These are phyloP conservation scores for Tragopan temminckii DNA, from an alignment of 2,797 vertebrate genomes.

Conservation along the genomic window DNA sequence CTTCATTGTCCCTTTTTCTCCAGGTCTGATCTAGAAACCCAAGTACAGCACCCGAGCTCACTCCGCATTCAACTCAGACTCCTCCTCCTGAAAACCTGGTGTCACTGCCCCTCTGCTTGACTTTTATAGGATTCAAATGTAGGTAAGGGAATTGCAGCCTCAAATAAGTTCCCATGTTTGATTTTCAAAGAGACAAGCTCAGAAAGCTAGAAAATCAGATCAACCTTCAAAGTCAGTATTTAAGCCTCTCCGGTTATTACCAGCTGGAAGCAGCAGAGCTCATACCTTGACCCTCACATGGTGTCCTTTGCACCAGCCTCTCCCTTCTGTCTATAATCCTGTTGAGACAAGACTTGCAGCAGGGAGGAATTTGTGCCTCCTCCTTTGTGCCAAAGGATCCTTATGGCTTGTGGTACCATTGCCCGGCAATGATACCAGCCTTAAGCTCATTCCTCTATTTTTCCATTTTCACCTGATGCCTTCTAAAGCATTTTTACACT, in stretches of 20 bases:
- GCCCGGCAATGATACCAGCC: background rate
- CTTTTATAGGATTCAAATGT: background rate
- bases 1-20: background rate
- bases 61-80: background rate
- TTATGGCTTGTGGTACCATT: background rate
- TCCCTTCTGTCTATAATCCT: conserved; percentile 7
- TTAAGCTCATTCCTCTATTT: background rate
- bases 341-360: background rate
- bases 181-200: conserved; percentile 4
- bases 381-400: background rate
- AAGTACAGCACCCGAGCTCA: background rate
- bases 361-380: background rate
- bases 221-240: conserved; percentile 32
- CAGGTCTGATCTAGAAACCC: background rate
- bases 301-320: conserved; percentile 29
- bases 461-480: accelerated
- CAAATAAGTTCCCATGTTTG: background rate
- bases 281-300: conserved; percentile 24
- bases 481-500: background rate
- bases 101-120: background rate
- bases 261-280: conserved; percentile 25
- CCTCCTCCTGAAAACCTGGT: background rate
- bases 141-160: background rate
- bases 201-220: conserved; percentile 30
- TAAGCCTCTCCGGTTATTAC: conserved; percentile 10